Evolutionary conservation across 2,888 invertebrate genomes (phyloP), one percentile per base, ranked within the genome.

Genomic region (Crepidodera aurea): DNA sequence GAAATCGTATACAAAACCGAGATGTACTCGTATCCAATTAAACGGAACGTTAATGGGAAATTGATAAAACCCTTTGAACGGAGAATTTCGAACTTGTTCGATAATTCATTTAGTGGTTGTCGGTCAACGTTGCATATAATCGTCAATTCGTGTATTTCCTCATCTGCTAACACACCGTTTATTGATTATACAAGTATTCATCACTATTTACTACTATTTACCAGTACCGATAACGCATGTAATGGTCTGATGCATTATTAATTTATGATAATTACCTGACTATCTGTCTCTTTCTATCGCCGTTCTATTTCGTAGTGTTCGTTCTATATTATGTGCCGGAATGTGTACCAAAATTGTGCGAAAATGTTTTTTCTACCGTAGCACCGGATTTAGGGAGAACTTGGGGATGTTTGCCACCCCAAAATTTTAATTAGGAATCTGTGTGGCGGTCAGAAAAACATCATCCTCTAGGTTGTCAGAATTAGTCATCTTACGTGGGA

Each of bases 161-260:
- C 22, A 39, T 51, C 19, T 19, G 34, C 18, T 39, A 51, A 51
- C 40, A 54, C 13, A 39, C 40, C 39, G 29, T 54, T 54, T 29
- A 54, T 54, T 54, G 54, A 54, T 54, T 40, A 42, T 42, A 39
- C 37, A 15, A 53, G 48, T 48, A 48, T 53, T 54, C 48, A 53
- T 53, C 48, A 39, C 53, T 54, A 50, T 59, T 51, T 44, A 57
- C 48, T 42, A 48, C 10, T 44, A 58, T 57, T 62, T 46, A 57
- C 51, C 27, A 27, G 32, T 55, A 32, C 32, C 29, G 50, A 51
- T 51, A 59, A 51, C 59, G 51, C 44, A 15, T 51, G 61, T 51
- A 54, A 56, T 48, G 27, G 53, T 40, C 32, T 48, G 40, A 62
- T 62, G 58, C 50, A 58, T 62, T 62, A 58, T 62, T 62, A 58